Percentiles rank a stretch among this genome's conserved stretches.
phyloP scores from a whole-genome alignment of 2,797 vertebrate genomes.

The Scarus forsteni region DNA sequence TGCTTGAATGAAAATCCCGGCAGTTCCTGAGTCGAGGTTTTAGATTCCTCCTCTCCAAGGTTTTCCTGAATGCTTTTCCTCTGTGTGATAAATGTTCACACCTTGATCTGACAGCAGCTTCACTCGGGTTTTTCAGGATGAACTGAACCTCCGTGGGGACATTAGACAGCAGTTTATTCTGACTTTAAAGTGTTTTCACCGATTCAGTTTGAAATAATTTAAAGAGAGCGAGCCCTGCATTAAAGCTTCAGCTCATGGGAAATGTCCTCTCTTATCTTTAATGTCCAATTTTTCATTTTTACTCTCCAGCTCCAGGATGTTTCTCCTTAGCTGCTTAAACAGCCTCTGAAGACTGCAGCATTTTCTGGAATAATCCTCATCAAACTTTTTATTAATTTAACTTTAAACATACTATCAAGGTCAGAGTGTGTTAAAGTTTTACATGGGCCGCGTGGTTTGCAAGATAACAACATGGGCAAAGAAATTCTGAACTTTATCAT shows the following conservation, averaged over 20 bases:
- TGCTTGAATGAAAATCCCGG: too few relatives aligned
- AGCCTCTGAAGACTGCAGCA: neutral
- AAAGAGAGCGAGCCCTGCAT: neutral
- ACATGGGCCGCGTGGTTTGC: too few relatives aligned
- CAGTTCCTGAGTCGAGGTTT: neutral
- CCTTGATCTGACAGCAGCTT: constrained; percentile 26
- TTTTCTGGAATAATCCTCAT: neutral
- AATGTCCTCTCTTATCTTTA: too few relatives aligned
- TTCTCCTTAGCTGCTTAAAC: neutral
- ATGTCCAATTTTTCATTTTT: too few relatives aligned
- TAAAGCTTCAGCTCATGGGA: too few relatives aligned
- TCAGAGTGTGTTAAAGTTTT: too few relatives aligned
- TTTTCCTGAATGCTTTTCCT: neutral
- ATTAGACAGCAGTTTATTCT: neutral
- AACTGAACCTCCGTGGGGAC: constrained; percentile 3
- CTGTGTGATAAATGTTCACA: constrained; percentile 16
- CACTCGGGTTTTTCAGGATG: constrained; percentile 2
- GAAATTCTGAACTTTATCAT: too few relatives aligned
- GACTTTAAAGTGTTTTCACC: neutral
- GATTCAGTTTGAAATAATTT: neutral
- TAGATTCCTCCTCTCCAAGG: constrained; percentile 8
- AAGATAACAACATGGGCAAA: too few relatives aligned
- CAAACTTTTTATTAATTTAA: too few relatives aligned
- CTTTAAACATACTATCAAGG: too few relatives aligned
- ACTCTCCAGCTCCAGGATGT: neutral